These are phyloP conservation scores for Ictalurus punctatus DNA, from an alignment of 2,113 vertebrate genomes.

Conservation along the genomic window DNA sequence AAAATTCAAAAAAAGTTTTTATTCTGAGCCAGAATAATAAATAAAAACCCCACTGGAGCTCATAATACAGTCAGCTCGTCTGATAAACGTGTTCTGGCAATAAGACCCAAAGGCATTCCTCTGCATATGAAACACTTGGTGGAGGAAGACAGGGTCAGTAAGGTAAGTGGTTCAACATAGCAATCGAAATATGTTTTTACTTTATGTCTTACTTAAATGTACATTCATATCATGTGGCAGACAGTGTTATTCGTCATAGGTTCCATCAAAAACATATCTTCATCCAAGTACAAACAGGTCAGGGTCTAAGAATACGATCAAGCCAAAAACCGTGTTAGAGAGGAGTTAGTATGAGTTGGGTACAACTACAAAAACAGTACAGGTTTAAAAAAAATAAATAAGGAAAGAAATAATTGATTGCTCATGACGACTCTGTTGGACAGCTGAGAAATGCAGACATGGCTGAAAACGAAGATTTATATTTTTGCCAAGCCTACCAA, in stretches of 20 bases:
- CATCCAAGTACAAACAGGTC: neutral
- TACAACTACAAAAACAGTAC: neutral
- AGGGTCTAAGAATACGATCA: no score
- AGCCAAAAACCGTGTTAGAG: neutral
- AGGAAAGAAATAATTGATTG: neutral
- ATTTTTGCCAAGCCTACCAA: neutral
- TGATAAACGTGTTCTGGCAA: constrained; percentile 12
- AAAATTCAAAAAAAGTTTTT: neutral
- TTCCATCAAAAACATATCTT: neutral
- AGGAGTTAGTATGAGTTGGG: no score
- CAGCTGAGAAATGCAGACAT: neutral
- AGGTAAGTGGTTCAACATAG: neutral
- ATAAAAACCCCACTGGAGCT: neutral
- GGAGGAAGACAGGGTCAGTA: neutral
- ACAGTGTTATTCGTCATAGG: neutral
- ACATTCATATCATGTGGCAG: neutral
- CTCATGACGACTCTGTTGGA: neutral
- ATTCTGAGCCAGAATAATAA: neutral
- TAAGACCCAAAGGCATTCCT: neutral
- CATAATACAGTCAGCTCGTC: neutral
- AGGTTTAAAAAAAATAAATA: neutral
- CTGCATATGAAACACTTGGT: constrained; percentile 5
- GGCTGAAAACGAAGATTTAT: neutral
- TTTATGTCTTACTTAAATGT: neutral
- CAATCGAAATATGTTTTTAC: neutral